Evolutionary conservation across 2,888 invertebrate genomes (phyloP).

Genomic region (Cinara cedri): DNA sequence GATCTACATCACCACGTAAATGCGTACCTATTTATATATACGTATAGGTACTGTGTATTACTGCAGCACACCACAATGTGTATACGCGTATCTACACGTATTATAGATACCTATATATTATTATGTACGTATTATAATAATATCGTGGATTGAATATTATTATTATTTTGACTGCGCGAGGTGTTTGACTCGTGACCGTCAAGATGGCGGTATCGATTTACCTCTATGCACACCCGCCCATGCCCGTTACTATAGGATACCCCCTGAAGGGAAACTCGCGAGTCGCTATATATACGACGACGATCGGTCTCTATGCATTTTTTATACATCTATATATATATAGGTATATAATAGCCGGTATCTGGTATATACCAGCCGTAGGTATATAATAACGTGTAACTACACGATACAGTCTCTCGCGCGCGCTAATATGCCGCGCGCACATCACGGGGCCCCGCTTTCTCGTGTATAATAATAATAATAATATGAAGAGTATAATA

Average conservation of each 20-base stretch:
- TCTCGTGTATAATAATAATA: conserved; percentile 22
- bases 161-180: conserved; percentile 52
- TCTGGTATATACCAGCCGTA: neutral
- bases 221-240: conserved; percentile 21
- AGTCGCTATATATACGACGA: neutral
- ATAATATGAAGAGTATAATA: neutral
- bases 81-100: neutral
- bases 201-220: conserved; percentile 56
- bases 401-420: conserved; percentile 29
- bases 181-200: conserved; percentile 56
- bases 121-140: too few relatives aligned
- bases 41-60: neutral
- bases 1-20: neutral
- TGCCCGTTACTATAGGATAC: neutral
- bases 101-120: too few relatives aligned
- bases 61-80: conserved; percentile 14
- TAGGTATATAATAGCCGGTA: conserved; percentile 1
- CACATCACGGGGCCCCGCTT: conserved; percentile 28
- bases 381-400: too few relatives aligned
- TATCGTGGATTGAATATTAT: conserved; percentile 33
- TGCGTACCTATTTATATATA: neutral
- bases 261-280: conserved; percentile 50
- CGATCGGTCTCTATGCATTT: neutral
- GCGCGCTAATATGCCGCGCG: conserved; percentile 43
- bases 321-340: too few relatives aligned